Percentiles rank a stretch among this genome's conserved stretches.
Evolutionary conservation across 2,113 vertebrate genomes (phyloP).

Genomic region (Platichthys flesus): DNA sequence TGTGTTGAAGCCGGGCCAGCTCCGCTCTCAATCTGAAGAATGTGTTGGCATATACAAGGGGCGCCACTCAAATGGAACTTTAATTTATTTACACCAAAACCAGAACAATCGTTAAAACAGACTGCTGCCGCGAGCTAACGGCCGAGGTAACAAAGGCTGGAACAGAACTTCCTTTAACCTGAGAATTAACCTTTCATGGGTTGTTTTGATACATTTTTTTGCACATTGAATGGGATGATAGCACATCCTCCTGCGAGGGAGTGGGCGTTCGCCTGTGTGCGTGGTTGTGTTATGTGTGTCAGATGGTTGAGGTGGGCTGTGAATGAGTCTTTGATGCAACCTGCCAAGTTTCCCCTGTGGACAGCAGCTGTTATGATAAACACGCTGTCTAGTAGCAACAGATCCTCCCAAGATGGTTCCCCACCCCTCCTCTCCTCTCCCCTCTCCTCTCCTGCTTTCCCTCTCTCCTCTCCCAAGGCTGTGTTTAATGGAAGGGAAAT

Average conservation of each 20-base stretch:
- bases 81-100: constrained; percentile 79
- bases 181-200: constrained; percentile 50
- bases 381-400: constrained; percentile 79
- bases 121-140: constrained; percentile 65
- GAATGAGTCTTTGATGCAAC: constrained; percentile 74
- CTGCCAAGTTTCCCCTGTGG: constrained; percentile 81
- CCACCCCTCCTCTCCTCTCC: constrained; percentile 58
- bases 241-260: constrained; percentile 17
- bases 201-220: constrained; percentile 27
- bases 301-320: constrained; percentile 75
- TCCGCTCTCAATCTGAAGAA: constrained; percentile 78
- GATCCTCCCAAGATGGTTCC: constrained; percentile 74
- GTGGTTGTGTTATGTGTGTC: constrained; percentile 25
- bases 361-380: constrained; percentile 83
- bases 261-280: constrained; percentile 7
- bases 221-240: constrained; percentile 30
- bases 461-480: constrained; percentile 61
- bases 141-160: constrained; percentile 64
- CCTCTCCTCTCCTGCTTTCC: constrained; percentile 47
- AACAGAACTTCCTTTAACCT: constrained; percentile 70
- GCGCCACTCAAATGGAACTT: constrained; percentile 80
- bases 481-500: constrained; percentile 77
- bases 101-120: constrained; percentile 78
- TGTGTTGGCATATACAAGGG: constrained; percentile 81
- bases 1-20: constrained; percentile 76